phyloP scores from a whole-genome alignment of 2,888 invertebrate species.

The Empis stercorea region DNA sequence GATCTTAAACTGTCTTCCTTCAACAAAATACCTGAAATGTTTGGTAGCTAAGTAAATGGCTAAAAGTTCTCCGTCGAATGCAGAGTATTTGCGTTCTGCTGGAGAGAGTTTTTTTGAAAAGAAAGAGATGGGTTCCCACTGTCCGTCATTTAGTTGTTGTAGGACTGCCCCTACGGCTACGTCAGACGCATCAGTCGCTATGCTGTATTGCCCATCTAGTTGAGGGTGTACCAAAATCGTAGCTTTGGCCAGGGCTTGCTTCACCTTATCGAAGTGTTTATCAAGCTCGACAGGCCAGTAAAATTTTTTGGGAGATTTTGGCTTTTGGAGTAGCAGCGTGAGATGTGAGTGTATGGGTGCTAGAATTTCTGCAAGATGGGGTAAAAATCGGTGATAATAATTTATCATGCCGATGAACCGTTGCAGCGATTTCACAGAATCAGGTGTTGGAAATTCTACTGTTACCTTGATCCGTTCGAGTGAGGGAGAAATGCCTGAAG shows the following conservation, averaged over 20 bases:
- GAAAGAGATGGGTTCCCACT: constrained; percentile 26
- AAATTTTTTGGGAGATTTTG: background rate
- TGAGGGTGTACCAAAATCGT: constrained; percentile 21
- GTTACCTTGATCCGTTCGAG: background rate
- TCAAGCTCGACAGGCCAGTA: background rate
- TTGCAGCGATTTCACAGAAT: no score
- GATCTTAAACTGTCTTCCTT: no score
- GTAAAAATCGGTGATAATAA: no score
- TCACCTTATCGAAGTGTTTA: background rate
- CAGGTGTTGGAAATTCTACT: no score
- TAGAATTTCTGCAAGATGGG: background rate
- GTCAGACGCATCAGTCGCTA: constrained; percentile 21
- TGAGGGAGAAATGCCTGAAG: background rate
- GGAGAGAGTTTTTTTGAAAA: constrained; percentile 23
- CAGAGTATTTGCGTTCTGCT: no score
- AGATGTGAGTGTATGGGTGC: background rate
- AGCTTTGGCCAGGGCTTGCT: background rate
- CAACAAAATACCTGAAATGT: no score
- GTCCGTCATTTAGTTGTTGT: constrained; percentile 18
- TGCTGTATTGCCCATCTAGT: constrained; percentile 15
- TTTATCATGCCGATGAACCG: no score
- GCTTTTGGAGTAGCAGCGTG: background rate
- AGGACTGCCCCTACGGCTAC: constrained; percentile 26
- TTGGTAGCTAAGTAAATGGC: constrained; percentile 25
- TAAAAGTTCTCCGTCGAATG: constrained; percentile 26